phyloP scores from a whole-genome alignment of 2,113 vertebrate genomes.

The Thinocorus orbignyianus region DNA sequence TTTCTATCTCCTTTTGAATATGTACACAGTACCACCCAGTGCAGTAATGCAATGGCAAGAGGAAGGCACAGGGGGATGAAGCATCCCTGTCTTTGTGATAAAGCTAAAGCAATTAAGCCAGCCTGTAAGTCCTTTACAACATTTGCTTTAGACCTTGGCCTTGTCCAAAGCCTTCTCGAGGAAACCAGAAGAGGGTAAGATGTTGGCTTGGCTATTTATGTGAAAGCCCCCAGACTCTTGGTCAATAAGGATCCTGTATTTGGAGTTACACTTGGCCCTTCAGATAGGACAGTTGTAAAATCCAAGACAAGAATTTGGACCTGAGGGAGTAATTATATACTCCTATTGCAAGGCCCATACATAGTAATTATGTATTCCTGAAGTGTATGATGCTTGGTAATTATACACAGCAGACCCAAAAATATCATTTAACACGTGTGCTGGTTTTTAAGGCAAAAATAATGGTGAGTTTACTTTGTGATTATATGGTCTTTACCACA shows the following conservation, averaged over 20 bases:
- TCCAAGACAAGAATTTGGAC: conserved; percentile 42
- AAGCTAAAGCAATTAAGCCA: neutral
- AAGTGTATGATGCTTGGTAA: conserved; percentile 60
- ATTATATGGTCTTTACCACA: conserved; percentile 73
- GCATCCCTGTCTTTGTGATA: neutral
- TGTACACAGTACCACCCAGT: fast-evolving
- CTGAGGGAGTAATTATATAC: conserved; percentile 64
- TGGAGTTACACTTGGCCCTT: conserved; percentile 17
- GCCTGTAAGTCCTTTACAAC: neutral
- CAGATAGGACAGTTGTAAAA: conserved; percentile 27
- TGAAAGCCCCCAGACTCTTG: neutral
- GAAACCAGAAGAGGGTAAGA: neutral
- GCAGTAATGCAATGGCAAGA: neutral
- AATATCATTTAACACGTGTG: conserved; percentile 78
- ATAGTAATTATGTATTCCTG: conserved; percentile 60
- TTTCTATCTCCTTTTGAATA: neutral
- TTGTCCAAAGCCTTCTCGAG: neutral
- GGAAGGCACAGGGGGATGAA: neutral
- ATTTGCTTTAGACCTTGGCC: neutral
- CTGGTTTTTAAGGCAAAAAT: conserved; percentile 77
- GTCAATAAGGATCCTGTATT: neutral
- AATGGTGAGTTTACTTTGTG: conserved; percentile 74
- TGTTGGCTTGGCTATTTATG: neutral
- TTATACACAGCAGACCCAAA: conserved; percentile 68
- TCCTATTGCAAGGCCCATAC: conserved; percentile 39